These are phyloP conservation scores for Alosa alosa DNA, from an alignment of 2,113 vertebrate genomes.

Conservation along the genomic window DNA sequence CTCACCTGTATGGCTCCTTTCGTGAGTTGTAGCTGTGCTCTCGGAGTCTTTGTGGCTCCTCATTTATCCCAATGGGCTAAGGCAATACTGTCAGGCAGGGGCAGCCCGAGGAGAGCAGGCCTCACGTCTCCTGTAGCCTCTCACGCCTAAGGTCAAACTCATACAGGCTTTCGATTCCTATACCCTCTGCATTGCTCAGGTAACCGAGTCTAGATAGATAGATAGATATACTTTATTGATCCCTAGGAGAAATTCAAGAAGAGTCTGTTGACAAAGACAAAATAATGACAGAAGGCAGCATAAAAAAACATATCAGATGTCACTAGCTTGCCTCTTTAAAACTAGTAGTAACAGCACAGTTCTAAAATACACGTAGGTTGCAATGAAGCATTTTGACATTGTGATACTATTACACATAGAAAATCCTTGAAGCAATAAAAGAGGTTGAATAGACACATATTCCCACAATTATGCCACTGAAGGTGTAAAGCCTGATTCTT, in stretches of 20 bases:
- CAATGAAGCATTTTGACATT: neutral
- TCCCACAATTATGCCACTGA: neutral
- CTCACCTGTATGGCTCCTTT: constrained; percentile 70
- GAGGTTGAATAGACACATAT: neutral
- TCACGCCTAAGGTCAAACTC: constrained; percentile 39
- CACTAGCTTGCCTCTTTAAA: neutral
- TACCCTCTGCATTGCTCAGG: constrained; percentile 39
- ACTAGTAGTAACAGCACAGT: neutral
- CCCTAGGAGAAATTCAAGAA: too few species aligned
- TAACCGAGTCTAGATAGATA: constrained; percentile 19
- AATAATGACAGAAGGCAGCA: constrained; percentile 17
- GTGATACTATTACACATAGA: neutral
- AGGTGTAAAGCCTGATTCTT: constrained; percentile 3
- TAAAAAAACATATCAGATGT: neutral
- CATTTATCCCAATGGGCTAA: constrained; percentile 63
- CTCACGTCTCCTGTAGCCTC: constrained; percentile 42
- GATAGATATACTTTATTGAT: too few species aligned
- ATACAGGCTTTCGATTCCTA: neutral
- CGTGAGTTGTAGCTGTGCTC: constrained; percentile 56
- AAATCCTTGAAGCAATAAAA: neutral
- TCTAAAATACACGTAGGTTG: constrained; percentile 15
- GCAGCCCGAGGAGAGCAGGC: constrained; percentile 48
- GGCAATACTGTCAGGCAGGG: constrained; percentile 62
- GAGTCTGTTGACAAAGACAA: constrained; percentile 30
- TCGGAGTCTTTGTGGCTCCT: constrained; percentile 59